These are phyloP conservation scores for Sitta europaea DNA, from an alignment of 2,113 vertebrate genomes.

Conservation along the genomic window DNA sequence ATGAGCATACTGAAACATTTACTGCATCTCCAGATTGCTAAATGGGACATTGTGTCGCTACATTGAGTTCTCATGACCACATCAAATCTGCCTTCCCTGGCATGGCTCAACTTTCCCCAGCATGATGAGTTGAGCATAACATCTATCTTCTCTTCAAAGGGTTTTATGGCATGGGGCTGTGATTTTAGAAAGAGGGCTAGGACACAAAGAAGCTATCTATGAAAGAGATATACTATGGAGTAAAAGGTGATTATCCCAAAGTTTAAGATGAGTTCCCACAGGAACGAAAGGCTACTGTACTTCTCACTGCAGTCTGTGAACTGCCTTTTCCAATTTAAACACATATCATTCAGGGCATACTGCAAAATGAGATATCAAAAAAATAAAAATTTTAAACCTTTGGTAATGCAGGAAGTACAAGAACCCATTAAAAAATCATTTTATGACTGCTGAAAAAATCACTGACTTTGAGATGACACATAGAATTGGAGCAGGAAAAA, in stretches of 20 bases:
- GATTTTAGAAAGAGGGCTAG: background rate
- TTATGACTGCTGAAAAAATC: background rate
- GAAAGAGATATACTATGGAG: background rate
- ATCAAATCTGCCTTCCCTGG: background rate
- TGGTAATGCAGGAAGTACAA: background rate
- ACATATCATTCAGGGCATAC: background rate
- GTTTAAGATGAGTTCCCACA: background rate
- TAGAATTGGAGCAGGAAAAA: background rate
- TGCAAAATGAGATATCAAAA: background rate
- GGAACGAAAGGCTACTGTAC: background rate
- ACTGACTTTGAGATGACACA: background rate
- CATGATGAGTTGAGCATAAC: background rate
- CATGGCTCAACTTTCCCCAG: background rate
- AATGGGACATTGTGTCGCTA: background rate
- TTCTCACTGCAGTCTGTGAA: background rate
- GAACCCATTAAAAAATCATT: background rate
- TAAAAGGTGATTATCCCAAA: background rate
- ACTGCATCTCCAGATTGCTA: background rate
- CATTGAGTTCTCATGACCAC: background rate
- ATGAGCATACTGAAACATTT: background rate
- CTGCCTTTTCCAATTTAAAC: background rate
- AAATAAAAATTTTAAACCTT: background rate
- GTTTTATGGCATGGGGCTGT: background rate
- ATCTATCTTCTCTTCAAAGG: background rate
- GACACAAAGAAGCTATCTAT: background rate